A percentile compares a stretch with the other conserved stretches of the same genome.
phyloP scores from a whole-genome alignment of 2,888 invertebrate genomes.

The Brenthis ino region DNA sequence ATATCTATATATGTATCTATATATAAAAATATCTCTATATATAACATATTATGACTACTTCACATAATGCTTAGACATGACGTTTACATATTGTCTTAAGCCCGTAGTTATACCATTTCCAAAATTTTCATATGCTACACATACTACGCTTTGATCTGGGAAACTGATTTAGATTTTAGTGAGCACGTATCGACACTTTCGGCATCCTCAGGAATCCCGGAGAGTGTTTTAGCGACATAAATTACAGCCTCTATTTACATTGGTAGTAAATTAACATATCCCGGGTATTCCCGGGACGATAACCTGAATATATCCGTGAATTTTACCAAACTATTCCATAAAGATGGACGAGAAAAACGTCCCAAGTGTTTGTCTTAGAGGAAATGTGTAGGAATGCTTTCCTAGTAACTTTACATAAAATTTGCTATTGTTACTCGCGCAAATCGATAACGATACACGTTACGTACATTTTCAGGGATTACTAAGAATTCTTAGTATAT shows the following conservation, averaged over 20 bases:
- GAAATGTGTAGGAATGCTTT: slow-evolving; percentile 8
- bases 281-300: slow-evolving; percentile 70
- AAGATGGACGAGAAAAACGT: slow-evolving; percentile 30
- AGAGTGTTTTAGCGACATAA: slow-evolving; percentile 74
- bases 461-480: no score
- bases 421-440: background rate
- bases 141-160: background rate
- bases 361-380: slow-evolving; percentile 28
- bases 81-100: no score
- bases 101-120: no score
- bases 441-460: background rate
- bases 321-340: slow-evolving; percentile 39
- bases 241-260: slow-evolving; percentile 75
- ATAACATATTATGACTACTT: no score
- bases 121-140: no score
- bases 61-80: no score
- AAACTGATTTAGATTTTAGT: slow-evolving; percentile 6
- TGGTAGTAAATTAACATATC: slow-evolving; percentile 76
- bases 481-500: no score
- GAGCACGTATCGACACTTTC: slow-evolving; percentile 15
- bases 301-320: slow-evolving; percentile 56
- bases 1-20: no score
- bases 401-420: slow-evolving; percentile 4
- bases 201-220: slow-evolving; percentile 49
- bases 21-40: no score